Evolutionary conservation across 1,140 invertebrate species (phyloP).

Genomic region (Lepidotrigona ventralis): DNA sequence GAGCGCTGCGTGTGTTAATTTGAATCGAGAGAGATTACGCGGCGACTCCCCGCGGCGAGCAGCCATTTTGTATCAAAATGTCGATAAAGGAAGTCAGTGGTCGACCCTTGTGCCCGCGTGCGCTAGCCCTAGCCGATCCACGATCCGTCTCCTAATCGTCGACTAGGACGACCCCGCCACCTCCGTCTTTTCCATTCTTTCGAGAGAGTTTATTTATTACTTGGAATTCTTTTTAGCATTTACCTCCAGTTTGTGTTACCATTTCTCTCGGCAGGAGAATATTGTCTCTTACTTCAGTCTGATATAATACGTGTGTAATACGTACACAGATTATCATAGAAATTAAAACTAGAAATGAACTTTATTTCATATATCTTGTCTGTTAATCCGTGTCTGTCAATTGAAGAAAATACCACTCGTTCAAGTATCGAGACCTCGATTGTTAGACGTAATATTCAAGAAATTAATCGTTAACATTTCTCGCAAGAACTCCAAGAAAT

Average conservation of each 20-base stretch:
- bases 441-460: too few species aligned
- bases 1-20: slow-evolving; percentile 80
- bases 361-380: too few species aligned
- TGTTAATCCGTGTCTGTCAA: too few species aligned
- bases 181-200: not conserved
- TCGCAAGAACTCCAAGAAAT: too few species aligned
- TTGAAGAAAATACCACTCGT: too few species aligned
- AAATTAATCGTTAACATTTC: too few species aligned
- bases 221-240: not conserved
- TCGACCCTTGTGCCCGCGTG: slow-evolving; percentile 53
- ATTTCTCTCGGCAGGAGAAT: not conserved
- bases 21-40: slow-evolving; percentile 81
- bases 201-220: not conserved
- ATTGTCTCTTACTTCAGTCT: not conserved
- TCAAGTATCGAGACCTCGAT: too few species aligned
- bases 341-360: too few species aligned
- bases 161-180: slow-evolving; percentile 6
- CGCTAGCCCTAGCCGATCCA: slow-evolving; percentile 22
- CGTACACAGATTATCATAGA: too few species aligned
- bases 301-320: not conserved
- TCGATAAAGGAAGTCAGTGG: slow-evolving; percentile 78
- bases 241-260: not conserved
- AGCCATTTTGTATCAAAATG: slow-evolving; percentile 81
- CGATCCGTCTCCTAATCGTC: slow-evolving; percentile 53
- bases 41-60: slow-evolving; percentile 77